phyloP scores from a whole-genome alignment of 2,888 invertebrate species.

The Rhyacophila evoluta region DNA sequence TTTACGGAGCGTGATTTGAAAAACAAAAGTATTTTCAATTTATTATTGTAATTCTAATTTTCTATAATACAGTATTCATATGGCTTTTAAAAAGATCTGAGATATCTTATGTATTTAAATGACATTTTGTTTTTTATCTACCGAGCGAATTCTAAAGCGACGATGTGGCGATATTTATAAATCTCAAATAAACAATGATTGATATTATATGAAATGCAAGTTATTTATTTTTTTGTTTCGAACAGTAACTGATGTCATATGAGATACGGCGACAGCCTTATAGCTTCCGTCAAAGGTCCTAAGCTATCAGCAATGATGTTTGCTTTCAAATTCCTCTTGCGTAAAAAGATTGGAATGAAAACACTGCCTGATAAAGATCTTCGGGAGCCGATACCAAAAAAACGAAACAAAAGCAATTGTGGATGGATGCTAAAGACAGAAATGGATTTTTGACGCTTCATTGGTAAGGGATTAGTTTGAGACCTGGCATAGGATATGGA shows the following conservation, averaged over 20 bases:
- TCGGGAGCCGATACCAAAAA: not conserved
- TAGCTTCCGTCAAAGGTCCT: not conserved
- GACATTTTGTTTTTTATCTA: too few species aligned
- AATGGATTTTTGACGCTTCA: constrained; percentile 5
- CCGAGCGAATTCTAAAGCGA: too few species aligned
- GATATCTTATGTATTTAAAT: too few species aligned
- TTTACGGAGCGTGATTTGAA: too few species aligned
- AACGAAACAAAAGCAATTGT: not conserved
- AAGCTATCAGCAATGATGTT: not conserved
- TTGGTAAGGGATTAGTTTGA: not conserved
- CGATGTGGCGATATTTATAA: too few species aligned
- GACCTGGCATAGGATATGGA: not conserved
- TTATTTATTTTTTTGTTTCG: too few species aligned
- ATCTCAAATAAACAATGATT: too few species aligned
- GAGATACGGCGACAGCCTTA: not conserved
- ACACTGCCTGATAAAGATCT: not conserved
- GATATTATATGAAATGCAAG: too few species aligned
- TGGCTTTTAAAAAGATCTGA: too few species aligned
- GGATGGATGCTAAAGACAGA: not conserved
- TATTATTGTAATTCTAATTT: too few species aligned
- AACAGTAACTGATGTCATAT: not conserved
- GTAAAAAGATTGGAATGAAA: not conserved
- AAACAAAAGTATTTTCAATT: too few species aligned
- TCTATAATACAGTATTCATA: too few species aligned
- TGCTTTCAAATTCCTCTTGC: not conserved